A percentile compares a stretch with the other conserved stretches of the same genome.
phyloP scores from a whole-genome alignment of 1,140 invertebrate genomes.

The Babylonia areolata region DNA sequence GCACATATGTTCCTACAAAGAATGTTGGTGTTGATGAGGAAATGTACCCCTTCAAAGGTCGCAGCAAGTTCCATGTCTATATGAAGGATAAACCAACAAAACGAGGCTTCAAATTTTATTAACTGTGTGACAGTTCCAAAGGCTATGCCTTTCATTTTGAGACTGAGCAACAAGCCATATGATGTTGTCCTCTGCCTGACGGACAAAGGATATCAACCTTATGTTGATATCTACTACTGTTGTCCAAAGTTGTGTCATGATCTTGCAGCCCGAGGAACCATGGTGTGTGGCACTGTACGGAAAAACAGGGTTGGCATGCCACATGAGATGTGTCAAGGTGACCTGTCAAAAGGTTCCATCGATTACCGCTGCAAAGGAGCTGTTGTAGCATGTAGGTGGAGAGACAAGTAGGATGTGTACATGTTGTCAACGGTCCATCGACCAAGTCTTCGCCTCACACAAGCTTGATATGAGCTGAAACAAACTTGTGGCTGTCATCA shows the following conservation, averaged over 20 bases:
- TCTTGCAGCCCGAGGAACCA: not conserved
- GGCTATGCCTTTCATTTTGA: constrained; percentile 30
- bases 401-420: constrained; percentile 26
- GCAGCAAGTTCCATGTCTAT: constrained; percentile 44
- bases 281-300: constrained; percentile 33
- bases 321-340: not conserved
- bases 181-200: constrained; percentile 31
- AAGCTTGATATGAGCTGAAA: constrained; percentile 20
- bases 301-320: constrained; percentile 28
- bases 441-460: not conserved
- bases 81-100: constrained; percentile 50
- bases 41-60: constrained; percentile 44
- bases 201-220: not conserved
- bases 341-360: not conserved
- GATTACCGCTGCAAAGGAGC: constrained; percentile 1
- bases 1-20: constrained; percentile 22
- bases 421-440: constrained; percentile 2
- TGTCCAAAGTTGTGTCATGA: not conserved
- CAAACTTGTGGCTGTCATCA: constrained; percentile 31
- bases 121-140: constrained; percentile 31
- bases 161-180: constrained; percentile 30
- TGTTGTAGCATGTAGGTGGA: not conserved
- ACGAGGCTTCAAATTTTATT: constrained; percentile 47
- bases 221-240: constrained; percentile 40
- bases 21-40: constrained; percentile 48